A percentile compares a stretch with the other conserved stretches of the same genome.
Conservation (phyloP, 2,797 vertebrate species). For the Tapirus indicus region DNA sequence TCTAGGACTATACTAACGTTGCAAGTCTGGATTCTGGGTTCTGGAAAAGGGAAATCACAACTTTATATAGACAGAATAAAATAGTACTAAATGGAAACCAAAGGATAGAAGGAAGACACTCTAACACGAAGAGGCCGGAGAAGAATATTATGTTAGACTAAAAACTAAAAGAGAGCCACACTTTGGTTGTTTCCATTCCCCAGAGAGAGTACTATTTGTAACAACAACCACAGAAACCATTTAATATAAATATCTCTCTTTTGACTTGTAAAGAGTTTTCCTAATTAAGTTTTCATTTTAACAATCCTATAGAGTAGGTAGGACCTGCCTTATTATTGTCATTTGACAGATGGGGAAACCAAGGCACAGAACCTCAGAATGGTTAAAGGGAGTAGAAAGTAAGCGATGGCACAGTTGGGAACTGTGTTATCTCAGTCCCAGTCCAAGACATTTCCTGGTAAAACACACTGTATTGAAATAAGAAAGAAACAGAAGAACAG, state of each 20-base stretch:
- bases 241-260: neutral
- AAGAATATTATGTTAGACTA: neutral
- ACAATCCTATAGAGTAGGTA: neutral
- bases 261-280: neutral
- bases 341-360: neutral
- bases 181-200: neutral
- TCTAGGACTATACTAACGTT: slow-evolving; percentile 22
- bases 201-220: neutral
- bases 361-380: neutral
- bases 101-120: neutral
- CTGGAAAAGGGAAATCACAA: neutral
- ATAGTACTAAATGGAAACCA: neutral
- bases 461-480: slow-evolving; percentile 13
- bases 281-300: neutral
- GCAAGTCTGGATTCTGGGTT: neutral
- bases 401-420: neutral
- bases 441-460: neutral
- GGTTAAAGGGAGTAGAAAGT: neutral
- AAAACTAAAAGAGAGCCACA: neutral
- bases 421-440: neutral
- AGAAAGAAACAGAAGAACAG: neutral
- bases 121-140: neutral
- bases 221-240: neutral
- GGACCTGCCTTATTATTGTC: neutral
- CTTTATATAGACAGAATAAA: neutral